phyloP scores from a whole-genome alignment of 2,797 vertebrate species.

The Triplophysa yarkandensis region DNA sequence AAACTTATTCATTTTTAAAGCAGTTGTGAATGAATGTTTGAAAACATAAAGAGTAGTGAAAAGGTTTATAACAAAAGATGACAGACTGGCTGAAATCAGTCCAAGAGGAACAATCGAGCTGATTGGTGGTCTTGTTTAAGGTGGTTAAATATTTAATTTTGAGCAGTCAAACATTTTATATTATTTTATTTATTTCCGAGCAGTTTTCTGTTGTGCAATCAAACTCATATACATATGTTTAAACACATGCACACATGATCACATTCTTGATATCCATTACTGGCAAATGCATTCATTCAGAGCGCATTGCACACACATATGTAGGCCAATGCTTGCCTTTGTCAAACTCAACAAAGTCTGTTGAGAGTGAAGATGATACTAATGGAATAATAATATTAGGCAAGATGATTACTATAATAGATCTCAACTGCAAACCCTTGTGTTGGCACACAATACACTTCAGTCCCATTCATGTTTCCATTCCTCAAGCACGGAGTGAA shows the following conservation, averaged over 20 bases:
- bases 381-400: constrained; percentile 59
- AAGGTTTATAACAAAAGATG: constrained; percentile 42
- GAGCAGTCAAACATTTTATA: background rate
- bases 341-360: constrained; percentile 45
- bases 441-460: constrained; percentile 57
- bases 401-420: constrained; percentile 58
- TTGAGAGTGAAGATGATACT: constrained; percentile 55
- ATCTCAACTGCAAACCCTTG: constrained; percentile 58
- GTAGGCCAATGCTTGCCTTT: constrained; percentile 17
- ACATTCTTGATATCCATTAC: constrained; percentile 15
- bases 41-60: constrained; percentile 24
- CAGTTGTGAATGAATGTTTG: constrained; percentile 59
- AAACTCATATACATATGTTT: background rate
- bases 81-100: constrained; percentile 49
- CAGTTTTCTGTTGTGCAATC: background rate
- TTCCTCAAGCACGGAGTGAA: constrained; percentile 45
- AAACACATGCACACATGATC: background rate
- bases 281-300: constrained; percentile 22
- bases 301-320: background rate
- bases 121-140: constrained; percentile 18
- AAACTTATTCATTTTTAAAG: constrained; percentile 55
- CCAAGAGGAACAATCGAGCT: constrained; percentile 54
- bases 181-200: background rate
- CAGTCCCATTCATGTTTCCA: constrained; percentile 59
- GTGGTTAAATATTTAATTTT: background rate